Percentiles rank a stretch among this genome's conserved stretches.
phyloP scores from a whole-genome alignment of 2,797 vertebrate species.

The Urophycis tenuis region DNA sequence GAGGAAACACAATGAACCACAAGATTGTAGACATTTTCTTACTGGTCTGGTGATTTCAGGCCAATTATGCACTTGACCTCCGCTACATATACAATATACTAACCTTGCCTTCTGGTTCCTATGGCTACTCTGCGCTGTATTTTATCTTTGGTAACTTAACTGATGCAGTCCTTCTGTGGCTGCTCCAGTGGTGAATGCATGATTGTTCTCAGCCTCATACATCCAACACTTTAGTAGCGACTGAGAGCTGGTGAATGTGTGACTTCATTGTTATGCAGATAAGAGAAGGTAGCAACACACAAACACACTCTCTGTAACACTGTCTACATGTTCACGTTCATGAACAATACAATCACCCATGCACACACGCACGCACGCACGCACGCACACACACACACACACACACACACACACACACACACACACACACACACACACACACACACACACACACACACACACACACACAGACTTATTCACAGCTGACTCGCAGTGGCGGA shows the following conservation, averaged over 20 bases:
- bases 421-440: neutral
- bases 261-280: neutral
- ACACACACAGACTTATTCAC: neutral
- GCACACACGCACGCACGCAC: neutral
- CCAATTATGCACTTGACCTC: neutral
- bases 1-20: too few species aligned
- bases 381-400: neutral
- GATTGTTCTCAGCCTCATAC: neutral
- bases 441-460: neutral
- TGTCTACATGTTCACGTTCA: neutral
- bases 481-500: too few species aligned
- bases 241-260: too few species aligned
- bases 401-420: neutral
- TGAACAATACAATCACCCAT: neutral
- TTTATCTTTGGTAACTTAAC: neutral
- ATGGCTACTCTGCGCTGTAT: neutral
- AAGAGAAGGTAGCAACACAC: neutral
- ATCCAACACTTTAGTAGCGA: too few species aligned
- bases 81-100: neutral
- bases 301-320: neutral
- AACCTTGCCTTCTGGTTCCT: neutral
- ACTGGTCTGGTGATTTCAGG: too few species aligned
- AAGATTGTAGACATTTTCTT: too few species aligned
- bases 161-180: neutral
- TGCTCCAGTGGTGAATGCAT: neutral